Evolutionary conservation across 2,888 invertebrate genomes (phyloP).

Genomic region (Margaritifera margaritifera): DNA sequence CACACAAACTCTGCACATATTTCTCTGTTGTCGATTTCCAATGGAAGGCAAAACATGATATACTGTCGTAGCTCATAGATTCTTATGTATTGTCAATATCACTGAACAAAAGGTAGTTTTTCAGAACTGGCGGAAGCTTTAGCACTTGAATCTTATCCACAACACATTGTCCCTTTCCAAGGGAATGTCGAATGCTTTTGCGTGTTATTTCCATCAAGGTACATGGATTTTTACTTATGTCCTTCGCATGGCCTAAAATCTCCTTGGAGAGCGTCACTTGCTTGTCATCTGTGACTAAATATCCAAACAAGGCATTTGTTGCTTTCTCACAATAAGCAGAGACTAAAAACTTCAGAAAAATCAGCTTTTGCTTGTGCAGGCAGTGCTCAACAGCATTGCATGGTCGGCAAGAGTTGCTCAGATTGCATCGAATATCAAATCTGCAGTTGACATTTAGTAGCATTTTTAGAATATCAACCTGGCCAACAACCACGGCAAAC

Average conservation of each 20-base stretch:
- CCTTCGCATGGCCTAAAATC: slow-evolving; percentile 19
- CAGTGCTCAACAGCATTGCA: slow-evolving; percentile 62
- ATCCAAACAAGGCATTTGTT: slow-evolving; percentile 31
- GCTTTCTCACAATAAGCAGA: slow-evolving; percentile 58
- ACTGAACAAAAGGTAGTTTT: slow-evolving; percentile 50
- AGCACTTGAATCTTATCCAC: slow-evolving; percentile 41
- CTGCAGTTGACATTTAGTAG: slow-evolving; percentile 88
- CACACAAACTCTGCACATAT: no score
- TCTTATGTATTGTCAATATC: slow-evolving; percentile 34
- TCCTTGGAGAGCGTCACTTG: slow-evolving; percentile 16
- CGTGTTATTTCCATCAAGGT: slow-evolving; percentile 54
- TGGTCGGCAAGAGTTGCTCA: slow-evolving; percentile 79
- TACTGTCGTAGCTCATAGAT: no score
- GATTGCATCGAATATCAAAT: slow-evolving; percentile 86
- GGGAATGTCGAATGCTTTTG: slow-evolving; percentile 35
- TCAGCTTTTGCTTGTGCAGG: slow-evolving; percentile 53
- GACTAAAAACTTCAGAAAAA: slow-evolving; percentile 51
- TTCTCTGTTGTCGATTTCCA: no score
- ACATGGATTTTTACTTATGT: slow-evolving; percentile 36
- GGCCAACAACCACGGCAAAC: slow-evolving; percentile 66
- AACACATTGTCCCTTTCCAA: slow-evolving; percentile 40
- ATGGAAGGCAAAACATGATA: no score
- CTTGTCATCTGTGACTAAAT: slow-evolving; percentile 20
- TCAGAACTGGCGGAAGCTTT: slow-evolving; percentile 49
- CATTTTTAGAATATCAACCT: slow-evolving; percentile 51